Conservation (phyloP, 2,888 invertebrate species). For the Yponomeuta cagnagella region DNA sequence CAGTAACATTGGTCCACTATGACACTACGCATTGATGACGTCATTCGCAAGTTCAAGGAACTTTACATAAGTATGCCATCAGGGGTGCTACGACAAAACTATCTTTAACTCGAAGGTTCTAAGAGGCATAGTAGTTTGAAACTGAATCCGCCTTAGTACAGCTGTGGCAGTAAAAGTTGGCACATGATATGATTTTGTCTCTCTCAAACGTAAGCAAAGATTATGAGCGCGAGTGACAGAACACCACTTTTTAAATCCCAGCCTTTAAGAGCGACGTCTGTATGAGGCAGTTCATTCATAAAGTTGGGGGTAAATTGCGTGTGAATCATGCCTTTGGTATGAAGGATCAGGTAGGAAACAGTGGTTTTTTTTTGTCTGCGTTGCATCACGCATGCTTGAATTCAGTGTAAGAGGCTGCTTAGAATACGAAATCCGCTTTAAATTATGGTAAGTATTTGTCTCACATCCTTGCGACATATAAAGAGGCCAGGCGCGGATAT, state of each 20-base stretch:
- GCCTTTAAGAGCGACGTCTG: background rate
- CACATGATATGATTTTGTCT: no score
- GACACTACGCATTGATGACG: background rate
- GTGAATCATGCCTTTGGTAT: constrained; percentile 14
- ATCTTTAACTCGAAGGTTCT: background rate
- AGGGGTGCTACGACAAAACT: background rate
- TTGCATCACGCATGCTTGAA: background rate
- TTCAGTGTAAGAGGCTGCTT: background rate
- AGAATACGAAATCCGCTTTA: background rate
- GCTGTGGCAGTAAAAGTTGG: no score
- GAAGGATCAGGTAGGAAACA: background rate
- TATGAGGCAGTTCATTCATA: constrained; percentile 5
- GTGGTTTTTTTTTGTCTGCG: constrained; percentile 2
- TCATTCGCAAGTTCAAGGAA: constrained; percentile 10
- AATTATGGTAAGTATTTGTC: no score
- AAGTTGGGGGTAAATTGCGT: constrained; percentile 13
- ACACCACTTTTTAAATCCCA: background rate
- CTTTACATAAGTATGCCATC: background rate
- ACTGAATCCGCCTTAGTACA: no score
- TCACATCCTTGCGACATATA: no score
- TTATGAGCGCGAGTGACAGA: no score
- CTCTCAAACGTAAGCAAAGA: no score
- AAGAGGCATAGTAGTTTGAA: background rate
- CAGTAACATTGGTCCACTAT: background rate
- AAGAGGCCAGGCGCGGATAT: no score